Evolutionary conservation across 2,888 invertebrate species (phyloP), one percentile per base, ranked within the genome.

Genomic region (Hipparchia semele): DNA sequence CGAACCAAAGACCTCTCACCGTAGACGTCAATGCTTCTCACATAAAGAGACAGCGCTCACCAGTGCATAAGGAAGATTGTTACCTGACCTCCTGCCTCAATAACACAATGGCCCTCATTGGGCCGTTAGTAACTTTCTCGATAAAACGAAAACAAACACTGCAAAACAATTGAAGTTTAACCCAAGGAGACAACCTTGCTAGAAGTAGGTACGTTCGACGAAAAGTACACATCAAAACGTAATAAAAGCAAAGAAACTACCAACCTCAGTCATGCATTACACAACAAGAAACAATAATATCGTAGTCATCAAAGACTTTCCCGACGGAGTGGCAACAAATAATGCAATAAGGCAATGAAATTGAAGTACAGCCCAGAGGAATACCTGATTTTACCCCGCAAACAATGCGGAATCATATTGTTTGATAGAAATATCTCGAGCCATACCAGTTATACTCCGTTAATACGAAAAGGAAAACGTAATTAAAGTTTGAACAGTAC

Each of bases 341-440:
- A 88, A 87, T 86, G 86, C 82, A 86, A 89, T 86, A 88, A 87
- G 85, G 86, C 82, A 69, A 85, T 84, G 85, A 84, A 88, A 90
- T 89, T 88, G 87, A 87, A 86, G 84, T 84, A 80, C 77, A 74
- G 67, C 67, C 61, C 69, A 33, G 51, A 69, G 61, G 69, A 69
- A 69, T 69, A 69, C 69, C 69, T 69, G 69, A 69, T 61, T 46
- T 69, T n/a, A 69, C 46, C n/a, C 9, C 23, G 60, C 65, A 65
- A 68, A 68, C 68, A 68, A 46, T 51, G 53, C n/a, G 39, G n/a
- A 60, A 33, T n/a, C 39, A 45, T 53, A n/a, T 59, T 69, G 61
- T 69, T 68, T 39, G 69, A 51, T 61, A 39, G 60, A 53, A 53
- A 51, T 53, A 51, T 59, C 49, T 49, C 8, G 49, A 68, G 5